Conservation (phyloP, 2,888 invertebrate species). For the Lycaena phlaeas region DNA sequence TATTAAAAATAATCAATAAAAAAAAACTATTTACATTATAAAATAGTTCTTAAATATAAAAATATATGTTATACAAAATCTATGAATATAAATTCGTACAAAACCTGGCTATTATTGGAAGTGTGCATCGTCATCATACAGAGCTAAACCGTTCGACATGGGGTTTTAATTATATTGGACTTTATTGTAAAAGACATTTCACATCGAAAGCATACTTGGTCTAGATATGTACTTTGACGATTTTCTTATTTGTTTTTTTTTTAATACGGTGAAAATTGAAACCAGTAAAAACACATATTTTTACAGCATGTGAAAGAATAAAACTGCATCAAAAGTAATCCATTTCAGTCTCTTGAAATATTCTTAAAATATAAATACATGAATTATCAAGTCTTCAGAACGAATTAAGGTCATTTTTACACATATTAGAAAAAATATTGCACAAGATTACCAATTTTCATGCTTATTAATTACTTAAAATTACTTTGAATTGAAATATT, state of each 20-base stretch:
- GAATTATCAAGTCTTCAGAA: too few relatives aligned
- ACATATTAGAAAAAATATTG: too few relatives aligned
- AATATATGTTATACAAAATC: conserved; percentile 22
- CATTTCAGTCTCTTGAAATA: conserved; percentile 6
- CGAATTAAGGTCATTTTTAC: too few relatives aligned
- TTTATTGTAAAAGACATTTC: too few relatives aligned
- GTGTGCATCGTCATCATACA: not conserved
- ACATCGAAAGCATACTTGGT: too few relatives aligned
- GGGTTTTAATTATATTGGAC: not conserved
- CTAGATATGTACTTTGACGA: too few relatives aligned
- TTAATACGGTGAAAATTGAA: not conserved
- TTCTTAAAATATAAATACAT: too few relatives aligned
- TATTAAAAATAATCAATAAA: conserved; percentile 8
- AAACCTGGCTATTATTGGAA: conserved; percentile 1
- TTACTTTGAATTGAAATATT: too few relatives aligned
- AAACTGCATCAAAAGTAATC: not conserved
- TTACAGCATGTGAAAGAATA: conserved; percentile 3
- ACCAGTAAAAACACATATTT: not conserved
- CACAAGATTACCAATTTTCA: too few relatives aligned
- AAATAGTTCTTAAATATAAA: conserved; percentile 16
- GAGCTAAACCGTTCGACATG: not conserved
- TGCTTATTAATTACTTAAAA: too few relatives aligned
- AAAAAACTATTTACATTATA: conserved; percentile 20
- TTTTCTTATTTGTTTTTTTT: too few relatives aligned
- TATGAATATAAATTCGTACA: conserved; percentile 14